These are phyloP conservation scores for Lagodon rhomboides DNA, from an alignment of 2,797 vertebrate species.

Conservation along the genomic window DNA sequence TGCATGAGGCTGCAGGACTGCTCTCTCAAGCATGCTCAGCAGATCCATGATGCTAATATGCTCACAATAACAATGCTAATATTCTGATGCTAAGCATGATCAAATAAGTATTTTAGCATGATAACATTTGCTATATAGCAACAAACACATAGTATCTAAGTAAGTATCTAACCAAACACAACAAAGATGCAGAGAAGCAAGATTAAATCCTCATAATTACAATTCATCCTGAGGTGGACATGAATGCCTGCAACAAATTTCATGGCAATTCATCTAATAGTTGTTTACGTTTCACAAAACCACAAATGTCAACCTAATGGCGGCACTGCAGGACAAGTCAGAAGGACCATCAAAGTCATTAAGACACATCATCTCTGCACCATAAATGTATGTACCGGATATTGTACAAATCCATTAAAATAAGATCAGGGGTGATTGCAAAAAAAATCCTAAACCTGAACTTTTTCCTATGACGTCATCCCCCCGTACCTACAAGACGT, in stretches of 20 bases:
- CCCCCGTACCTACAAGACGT: too few species aligned
- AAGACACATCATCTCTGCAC: neutral
- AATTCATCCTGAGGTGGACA: neutral
- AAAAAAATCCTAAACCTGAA: too few species aligned
- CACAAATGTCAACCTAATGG: neutral
- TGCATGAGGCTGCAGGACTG: neutral
- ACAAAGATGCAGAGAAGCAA: neutral
- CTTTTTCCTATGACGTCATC: too few species aligned
- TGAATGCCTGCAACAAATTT: neutral
- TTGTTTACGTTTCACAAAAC: conserved; percentile 31
- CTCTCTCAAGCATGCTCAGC: neutral
- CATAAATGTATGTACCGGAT: neutral
- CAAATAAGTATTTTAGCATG: neutral
- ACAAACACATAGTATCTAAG: neutral
- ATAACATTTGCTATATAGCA: neutral
- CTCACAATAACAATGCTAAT: neutral
- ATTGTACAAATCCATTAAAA: neutral
- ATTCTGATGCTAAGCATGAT: neutral
- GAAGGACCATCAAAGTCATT: neutral
- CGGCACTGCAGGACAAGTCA: neutral
- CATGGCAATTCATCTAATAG: neutral
- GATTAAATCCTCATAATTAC: neutral
- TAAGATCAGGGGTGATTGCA: too few species aligned
- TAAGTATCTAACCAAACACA: neutral
- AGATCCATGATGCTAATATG: neutral